Conservation (phyloP, 2,113 vertebrate genomes). For the Pipra filicauda region DNA sequence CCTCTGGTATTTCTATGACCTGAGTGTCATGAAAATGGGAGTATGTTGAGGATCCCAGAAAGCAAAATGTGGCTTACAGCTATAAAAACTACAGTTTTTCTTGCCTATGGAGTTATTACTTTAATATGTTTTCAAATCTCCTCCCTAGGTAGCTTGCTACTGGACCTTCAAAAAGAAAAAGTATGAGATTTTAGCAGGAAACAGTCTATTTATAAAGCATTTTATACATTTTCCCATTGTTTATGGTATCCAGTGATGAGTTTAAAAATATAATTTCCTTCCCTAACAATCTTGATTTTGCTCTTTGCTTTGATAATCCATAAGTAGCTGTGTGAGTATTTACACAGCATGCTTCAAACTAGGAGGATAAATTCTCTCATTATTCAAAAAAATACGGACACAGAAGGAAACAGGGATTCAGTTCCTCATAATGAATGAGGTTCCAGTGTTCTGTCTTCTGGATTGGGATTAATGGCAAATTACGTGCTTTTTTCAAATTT, state of each 20-base stretch:
- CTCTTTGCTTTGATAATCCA: background rate
- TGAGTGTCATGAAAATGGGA: background rate
- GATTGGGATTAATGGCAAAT: background rate
- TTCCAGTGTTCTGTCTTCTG: background rate
- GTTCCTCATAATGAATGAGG: background rate
- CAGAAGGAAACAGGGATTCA: background rate
- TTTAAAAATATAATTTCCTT: conserved; percentile 33
- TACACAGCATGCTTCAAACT: background rate
- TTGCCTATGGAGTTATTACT: background rate
- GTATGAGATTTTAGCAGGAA: background rate
- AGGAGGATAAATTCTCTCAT: background rate
- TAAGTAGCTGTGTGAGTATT: background rate
- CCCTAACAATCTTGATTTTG: background rate
- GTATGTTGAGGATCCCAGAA: background rate
- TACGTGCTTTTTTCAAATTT: background rate
- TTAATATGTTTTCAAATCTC: background rate
- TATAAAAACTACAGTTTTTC: background rate
- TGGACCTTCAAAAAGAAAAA: background rate
- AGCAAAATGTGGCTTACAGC: background rate
- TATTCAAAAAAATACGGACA: background rate
- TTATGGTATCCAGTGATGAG: background rate
- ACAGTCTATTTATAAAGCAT: conserved; percentile 11
- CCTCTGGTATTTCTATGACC: background rate
- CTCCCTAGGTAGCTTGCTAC: background rate
- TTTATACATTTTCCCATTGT: conserved; percentile 13